Conservation (phyloP, 1,140 invertebrate species). For the Drosophila cardini region DNA sequence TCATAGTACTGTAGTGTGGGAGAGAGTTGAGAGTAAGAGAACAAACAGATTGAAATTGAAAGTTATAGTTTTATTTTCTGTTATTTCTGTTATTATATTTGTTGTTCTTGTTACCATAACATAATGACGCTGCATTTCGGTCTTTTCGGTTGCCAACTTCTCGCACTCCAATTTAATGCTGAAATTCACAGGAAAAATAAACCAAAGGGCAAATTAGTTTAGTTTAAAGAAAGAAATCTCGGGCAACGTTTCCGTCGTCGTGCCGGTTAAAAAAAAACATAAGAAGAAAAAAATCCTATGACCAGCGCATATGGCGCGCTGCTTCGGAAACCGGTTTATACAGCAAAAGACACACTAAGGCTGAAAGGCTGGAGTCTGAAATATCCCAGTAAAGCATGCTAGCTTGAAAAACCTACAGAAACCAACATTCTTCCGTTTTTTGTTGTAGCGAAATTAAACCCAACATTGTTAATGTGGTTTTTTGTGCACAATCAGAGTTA, state of each 20-base stretch:
- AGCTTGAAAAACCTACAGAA: slow-evolving; percentile 44
- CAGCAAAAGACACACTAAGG: slow-evolving; percentile 36
- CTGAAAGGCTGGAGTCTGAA: slow-evolving; percentile 21
- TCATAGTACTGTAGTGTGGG: slow-evolving; percentile 98
- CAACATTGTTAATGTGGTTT: slow-evolving; percentile 11
- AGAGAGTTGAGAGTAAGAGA: slow-evolving; percentile 21
- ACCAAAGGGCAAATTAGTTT: slow-evolving; percentile 78
- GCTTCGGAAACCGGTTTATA: slow-evolving; percentile 62
- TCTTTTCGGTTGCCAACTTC: slow-evolving; percentile 98
- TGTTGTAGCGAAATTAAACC: neutral
- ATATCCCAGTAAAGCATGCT: slow-evolving; percentile 34
- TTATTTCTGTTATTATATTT: neutral
- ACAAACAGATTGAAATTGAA: slow-evolving; percentile 28
- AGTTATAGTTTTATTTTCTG: slow-evolving; percentile 5
- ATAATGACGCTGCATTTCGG: slow-evolving; percentile 99
- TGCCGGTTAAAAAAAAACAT: slow-evolving; percentile 53
- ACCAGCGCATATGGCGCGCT: slow-evolving; percentile 72
- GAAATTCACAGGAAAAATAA: slow-evolving; percentile 85
- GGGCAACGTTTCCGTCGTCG: slow-evolving; percentile 49
- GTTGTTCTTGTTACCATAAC: slow-evolving; percentile 92
- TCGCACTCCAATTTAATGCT: slow-evolving; percentile 96
- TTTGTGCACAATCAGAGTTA: neutral
- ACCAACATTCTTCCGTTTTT: slow-evolving; percentile 32
- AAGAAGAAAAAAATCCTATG: slow-evolving; percentile 64
- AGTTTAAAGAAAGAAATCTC: slow-evolving; percentile 66